A percentile compares a stretch with the other conserved stretches of the same genome.
Evolutionary conservation across 1,140 invertebrate genomes (phyloP).

Genomic region (Platorchestia sp.): DNA sequence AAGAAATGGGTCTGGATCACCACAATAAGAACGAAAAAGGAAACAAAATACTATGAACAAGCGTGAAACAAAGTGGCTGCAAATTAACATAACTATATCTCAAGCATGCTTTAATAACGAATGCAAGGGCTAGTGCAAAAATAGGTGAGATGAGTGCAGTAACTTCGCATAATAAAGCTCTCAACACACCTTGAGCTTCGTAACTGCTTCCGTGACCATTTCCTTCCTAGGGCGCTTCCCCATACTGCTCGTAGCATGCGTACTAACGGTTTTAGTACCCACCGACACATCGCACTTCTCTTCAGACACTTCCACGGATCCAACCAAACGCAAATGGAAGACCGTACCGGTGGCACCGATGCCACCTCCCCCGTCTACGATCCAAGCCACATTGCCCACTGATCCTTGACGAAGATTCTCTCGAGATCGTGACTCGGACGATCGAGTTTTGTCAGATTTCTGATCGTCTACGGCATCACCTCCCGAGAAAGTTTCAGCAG

Average conservation of each 20-base stretch:
- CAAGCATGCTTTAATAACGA: background rate
- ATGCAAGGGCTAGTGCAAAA: conserved; percentile 6
- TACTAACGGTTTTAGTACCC: conserved; percentile 63
- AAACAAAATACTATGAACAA: background rate
- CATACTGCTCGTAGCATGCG: conserved; percentile 76
- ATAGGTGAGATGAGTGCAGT: background rate
- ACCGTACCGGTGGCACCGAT: conserved; percentile 77
- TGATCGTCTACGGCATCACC: conserved; percentile 65
- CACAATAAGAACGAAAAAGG: background rate
- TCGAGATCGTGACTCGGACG: background rate
- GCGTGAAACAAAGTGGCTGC: background rate
- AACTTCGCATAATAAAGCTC: background rate
- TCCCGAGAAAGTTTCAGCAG: conserved; percentile 71
- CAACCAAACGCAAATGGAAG: conserved; percentile 85
- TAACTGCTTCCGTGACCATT: conserved; percentile 96
- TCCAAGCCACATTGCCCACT: conserved; percentile 60
- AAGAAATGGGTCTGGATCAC: background rate
- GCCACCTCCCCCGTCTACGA: conserved; percentile 55
- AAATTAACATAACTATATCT: background rate
- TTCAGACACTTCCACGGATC: conserved; percentile 88
- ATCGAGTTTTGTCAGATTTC: background rate
- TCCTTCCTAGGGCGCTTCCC: conserved; percentile 87
- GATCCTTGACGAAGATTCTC: conserved; percentile 58
- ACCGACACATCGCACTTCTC: conserved; percentile 71
- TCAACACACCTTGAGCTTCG: conserved; percentile 89